Base-by-base conservation (phyloP, 2,113 vertebrate genomes). In the Leptobrachium ailaonicum region DNA sequence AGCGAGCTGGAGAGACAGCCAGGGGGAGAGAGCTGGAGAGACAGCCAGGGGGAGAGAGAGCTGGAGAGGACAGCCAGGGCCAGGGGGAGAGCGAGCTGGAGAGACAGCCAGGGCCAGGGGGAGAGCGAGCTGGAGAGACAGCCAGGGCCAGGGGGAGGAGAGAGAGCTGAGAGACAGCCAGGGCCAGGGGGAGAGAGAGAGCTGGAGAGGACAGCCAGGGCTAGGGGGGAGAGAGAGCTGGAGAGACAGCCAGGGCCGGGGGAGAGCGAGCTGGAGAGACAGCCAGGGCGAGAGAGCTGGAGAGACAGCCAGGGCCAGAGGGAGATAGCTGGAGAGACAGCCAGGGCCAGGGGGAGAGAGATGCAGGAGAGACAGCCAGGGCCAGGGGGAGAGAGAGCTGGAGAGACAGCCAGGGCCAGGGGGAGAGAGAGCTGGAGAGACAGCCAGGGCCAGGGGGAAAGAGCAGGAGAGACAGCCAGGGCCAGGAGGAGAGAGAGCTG, bases 81-180 rank as follows among this genome's bases (percentile, higher is more conserved):
- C 47, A 87, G 84, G 80, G 80, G 87, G 85, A 85, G 90, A 87
- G 86, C 73, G 79, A 82, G 85, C 82, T 12, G 6, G n/a, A 41
- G 11, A 64, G 32, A 63, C 42, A 53, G 40, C 6, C 6, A 67
- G n/a, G n/a, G n/a, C n/a, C 7, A 54, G 47, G n/a, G 14, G 50
- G 40, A n/a, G 64, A 76, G 32, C 50, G 56, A 42, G 10, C 9
- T 0, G 2, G 2, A 47, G 76, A 44, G 66, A 41, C 9, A 11
- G 50, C 32, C 14, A 14, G 11, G 47, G 41, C 8, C 42, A 62
- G 14, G 4, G 75, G 6, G 12, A 14, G 7, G n/a, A n/a, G n/a
- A 53, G 20, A 41, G 32, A 41, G 44, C 63, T 3, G 41, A 2
- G 1, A 47, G 73, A 40, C n/a, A 53, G 3, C 2, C 44, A 73